Base-by-base conservation (phyloP, 2,888 invertebrate genomes). In the Drosophila birchii region DNA sequence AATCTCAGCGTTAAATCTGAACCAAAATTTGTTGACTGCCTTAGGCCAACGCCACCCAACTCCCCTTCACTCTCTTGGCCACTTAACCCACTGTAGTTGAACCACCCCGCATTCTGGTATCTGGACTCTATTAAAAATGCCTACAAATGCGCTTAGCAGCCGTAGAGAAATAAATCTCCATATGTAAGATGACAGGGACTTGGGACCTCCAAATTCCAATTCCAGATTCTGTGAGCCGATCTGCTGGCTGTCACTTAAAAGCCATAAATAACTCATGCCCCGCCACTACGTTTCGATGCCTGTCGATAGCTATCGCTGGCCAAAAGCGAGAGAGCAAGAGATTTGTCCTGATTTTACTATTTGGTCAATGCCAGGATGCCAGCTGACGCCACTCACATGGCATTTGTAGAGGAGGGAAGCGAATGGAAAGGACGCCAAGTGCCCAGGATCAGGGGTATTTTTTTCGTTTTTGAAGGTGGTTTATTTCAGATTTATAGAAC, bases 81-180 rank as follows among this genome's bases (percentile, higher is more conserved):
- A 53, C 51, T 53, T 53, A 59, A 61, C 60, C 60, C 59, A 61
- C 60, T 61, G 60, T 58, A 58, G 58, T 43, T 58, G 18, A 61
- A 26, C 60, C 58, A 61, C 60, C 60, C 59, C 60, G 41, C 62
- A 16, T 20, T 11, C 23, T 59, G 44, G 56, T 57, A 68, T 67
- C 70, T 58, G 68, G 85, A 82, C 88, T 89, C 88, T 89, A 89
- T 86, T 86, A 89, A 89, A 86, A 86, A 86, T 86, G 86, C 88
- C 80, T 87, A 69, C 76, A 89, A 86, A 86, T 89, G 86, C 88
- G 89, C 89, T 86, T 87, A 89, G 68, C 73, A 66, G 60, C 43
- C 69, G 73, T n/a, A n/a, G n/a, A 72, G 73, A 78, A 83, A 88
- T 88, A 84, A 84, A 84, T 84, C 84, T 84, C 88, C 84, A 84